These are phyloP conservation scores for Puffinus mauretanicus DNA, from an alignment of 2,113 vertebrate species.

Conservation along the genomic window DNA sequence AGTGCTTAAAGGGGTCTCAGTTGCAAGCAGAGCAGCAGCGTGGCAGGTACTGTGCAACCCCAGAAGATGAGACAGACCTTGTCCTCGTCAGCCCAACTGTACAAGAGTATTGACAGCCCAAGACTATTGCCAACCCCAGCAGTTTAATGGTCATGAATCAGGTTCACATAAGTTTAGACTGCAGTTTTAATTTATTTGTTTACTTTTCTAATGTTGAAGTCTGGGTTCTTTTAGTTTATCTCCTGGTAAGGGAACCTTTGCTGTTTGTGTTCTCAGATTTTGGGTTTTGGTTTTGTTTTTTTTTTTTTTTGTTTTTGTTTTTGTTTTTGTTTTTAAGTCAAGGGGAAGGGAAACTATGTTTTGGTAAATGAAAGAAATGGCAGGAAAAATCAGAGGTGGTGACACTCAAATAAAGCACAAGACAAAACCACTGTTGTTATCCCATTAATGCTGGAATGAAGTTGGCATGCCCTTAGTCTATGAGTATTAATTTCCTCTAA, in stretches of 20 bases:
- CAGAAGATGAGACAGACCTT: neutral
- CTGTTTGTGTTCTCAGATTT: neutral
- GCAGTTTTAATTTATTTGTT: neutral
- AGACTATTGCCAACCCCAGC: too few species aligned
- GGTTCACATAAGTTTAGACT: neutral
- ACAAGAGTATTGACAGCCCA: neutral
- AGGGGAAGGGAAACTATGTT: neutral
- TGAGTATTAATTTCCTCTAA: neutral
- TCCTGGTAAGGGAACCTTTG: neutral
- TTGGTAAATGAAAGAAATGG: neutral
- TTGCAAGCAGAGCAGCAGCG: neutral
- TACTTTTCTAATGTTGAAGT: neutral
- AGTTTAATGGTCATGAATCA: neutral
- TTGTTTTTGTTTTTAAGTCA: neutral
- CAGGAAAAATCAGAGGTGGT: neutral
- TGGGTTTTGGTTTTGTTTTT: neutral
- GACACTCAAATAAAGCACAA: neutral
- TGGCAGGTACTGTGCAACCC: neutral
- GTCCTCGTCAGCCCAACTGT: neutral
- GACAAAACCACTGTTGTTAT: neutral
- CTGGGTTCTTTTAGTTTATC: neutral
- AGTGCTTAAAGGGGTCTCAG: neutral
- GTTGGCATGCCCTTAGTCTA: neutral
- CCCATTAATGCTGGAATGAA: neutral
- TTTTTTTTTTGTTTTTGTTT: too few species aligned